phyloP scores from a whole-genome alignment of 92 coral and sea anemone genomes.

The Porites cylindrica region DNA sequence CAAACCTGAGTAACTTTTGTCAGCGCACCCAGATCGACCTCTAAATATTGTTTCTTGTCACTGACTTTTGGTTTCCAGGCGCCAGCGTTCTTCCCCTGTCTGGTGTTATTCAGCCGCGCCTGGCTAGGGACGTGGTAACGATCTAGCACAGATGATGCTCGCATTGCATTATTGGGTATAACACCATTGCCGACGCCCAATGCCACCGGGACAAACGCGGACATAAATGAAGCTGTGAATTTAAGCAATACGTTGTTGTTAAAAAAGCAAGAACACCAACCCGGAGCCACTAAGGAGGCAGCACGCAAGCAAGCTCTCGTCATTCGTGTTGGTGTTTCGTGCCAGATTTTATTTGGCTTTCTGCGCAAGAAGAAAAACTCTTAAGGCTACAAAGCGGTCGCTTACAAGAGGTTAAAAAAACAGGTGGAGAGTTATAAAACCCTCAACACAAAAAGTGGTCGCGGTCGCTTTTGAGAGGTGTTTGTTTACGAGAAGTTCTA shows the following conservation, averaged over 20 bases:
- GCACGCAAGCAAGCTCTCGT: too few relatives aligned
- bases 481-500: too few relatives aligned
- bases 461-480: too few relatives aligned
- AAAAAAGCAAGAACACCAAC: not conserved
- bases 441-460: too few relatives aligned
- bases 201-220: slow-evolving; percentile 81
- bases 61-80: slow-evolving; percentile 89
- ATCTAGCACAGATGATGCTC: slow-evolving; percentile 83
- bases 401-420: too few relatives aligned
- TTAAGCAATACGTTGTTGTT: not conserved
- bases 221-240: slow-evolving; percentile 74
- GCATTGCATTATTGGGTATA: slow-evolving; percentile 76
- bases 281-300: too few relatives aligned
- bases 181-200: slow-evolving; percentile 80
- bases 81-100: slow-evolving; percentile 76
- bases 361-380: too few relatives aligned
- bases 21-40: slow-evolving; percentile 84
- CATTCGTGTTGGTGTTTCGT: too few relatives aligned
- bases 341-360: too few relatives aligned
- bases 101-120: slow-evolving; percentile 88
- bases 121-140: slow-evolving; percentile 87
- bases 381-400: too few relatives aligned
- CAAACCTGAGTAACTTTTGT: slow-evolving; percentile 83
- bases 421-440: too few relatives aligned
- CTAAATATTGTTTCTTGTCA: slow-evolving; percentile 80